Base-by-base conservation (phyloP, 2,888 invertebrate genomes). In the Elegia similella region DNA sequence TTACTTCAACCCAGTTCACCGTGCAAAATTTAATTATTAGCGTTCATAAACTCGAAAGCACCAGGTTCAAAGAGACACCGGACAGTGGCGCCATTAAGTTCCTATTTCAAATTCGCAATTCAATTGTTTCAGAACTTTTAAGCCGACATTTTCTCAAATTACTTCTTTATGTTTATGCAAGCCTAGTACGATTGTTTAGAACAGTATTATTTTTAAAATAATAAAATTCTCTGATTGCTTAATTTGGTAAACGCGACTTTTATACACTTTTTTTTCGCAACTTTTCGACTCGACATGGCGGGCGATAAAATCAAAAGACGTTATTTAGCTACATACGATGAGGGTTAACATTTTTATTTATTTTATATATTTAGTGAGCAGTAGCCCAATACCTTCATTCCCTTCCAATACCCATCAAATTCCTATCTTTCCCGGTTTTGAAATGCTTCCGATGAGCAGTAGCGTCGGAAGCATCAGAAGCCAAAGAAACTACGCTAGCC, bases 1-100 rank as follows among this genome's bases (percentile, higher is more conserved):
- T 58, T 58, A 57, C 47, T 23, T 38, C 47, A 42, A 38, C 53
- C 34, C 53, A 57, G 30, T 58, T 57, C 30, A 34, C 44, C 58
- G 60, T 60, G 54, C 30, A 55, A 56, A 58, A 60, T 58, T 57
- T 56, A 58, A 63, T 63, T 60, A 62, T 44, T 38, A 48, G 59
- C 57, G 52, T 56, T 62, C 50, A 60, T 57, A 61, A 61, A 57
- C 52, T 57, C 46, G 46, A 46, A 46, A 61, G 47, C 55, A 53
- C 56, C 53, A 57, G 57, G 52, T 23, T 54, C 50, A 44, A 50
- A 59, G 44, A 30, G 38, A 42, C 17, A 32, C 42, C 52, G 42
- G 42, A 48, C 38, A 15, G 42, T 55, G 59, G 43, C 55, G 53
- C 46, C 48, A 56, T 56, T 53, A 43, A 52, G 54, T 62, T 58